Conservation (phyloP, 2,797 vertebrate genomes). For the Pangasius krempfi region DNA sequence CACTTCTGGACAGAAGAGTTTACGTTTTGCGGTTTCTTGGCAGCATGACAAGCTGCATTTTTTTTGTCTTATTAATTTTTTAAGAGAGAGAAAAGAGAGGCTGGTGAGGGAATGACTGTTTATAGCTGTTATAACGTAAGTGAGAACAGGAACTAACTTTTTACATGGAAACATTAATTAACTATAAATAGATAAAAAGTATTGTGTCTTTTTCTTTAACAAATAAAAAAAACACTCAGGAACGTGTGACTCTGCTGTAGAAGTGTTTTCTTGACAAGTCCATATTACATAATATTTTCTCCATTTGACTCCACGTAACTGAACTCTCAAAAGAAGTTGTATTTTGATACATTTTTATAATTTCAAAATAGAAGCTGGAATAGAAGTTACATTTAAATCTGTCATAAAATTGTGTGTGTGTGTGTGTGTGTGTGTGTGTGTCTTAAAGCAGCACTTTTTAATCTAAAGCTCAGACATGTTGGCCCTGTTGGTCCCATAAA, state of each 20-base stretch:
- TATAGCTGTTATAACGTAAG: background rate
- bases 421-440: background rate
- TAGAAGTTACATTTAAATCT: background rate
- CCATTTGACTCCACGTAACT: background rate
- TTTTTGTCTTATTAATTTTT: too few relatives aligned
- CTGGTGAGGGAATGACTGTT: background rate
- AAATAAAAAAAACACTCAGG: background rate
- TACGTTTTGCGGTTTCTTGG: too few relatives aligned
- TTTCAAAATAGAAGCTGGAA: background rate
- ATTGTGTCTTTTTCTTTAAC: background rate
- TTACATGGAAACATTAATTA: background rate
- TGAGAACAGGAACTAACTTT: background rate
- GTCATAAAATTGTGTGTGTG: background rate
- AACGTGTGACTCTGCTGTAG: background rate
- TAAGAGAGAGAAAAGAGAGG: background rate
- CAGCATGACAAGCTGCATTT: too few relatives aligned
- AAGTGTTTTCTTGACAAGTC: background rate
- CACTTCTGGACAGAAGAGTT: too few relatives aligned
- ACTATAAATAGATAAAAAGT: background rate
- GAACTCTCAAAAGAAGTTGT: background rate
- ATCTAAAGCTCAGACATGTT: background rate
- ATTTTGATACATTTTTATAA: background rate
- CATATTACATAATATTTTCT: background rate
- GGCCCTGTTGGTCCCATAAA: background rate
- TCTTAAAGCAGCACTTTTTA: background rate